Evolutionary conservation across 2,113 vertebrate species (phyloP), one percentile per base, ranked within the genome.

Genomic region (Neolamprologus hecqui): DNA sequence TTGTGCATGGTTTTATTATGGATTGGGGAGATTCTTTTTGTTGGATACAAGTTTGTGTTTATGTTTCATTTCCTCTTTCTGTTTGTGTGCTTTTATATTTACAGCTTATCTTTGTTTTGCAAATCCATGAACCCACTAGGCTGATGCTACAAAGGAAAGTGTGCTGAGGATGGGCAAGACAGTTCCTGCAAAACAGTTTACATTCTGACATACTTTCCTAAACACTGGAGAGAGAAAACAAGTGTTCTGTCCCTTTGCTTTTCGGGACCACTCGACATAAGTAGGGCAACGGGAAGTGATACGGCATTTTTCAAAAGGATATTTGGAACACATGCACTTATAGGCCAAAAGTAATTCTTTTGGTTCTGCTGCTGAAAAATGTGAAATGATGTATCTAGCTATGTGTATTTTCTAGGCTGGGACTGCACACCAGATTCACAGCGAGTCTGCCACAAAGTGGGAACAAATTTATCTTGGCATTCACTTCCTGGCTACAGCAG

Each of bases 381-480:
- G 51, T 85, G 84, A 90, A 90, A 81, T 70, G 57, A 87, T 86
- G 82, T 77, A 75, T 89, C 84, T 90, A 9, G 31, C 58, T 54
- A 85, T 85, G 84, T 86, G 84, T 84, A 63, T 89, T 92, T 91
- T 90, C 83, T 79, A 47, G 90, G 87, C 88, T 81, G 90, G 54
- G 57, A 86, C 82, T 57, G 60, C 33, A 84, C 54, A 70, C 84
- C 90, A 92, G 81, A 94, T 83, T 80, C 88, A 86, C 90, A 88
- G 88, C 57, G 37, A 81, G 85, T 58, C 33, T 54, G 15, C 31
- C 83, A 65, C 10, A 51, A 79, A 89, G 28, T 45, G 84, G 86
- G 83, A 91, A 86, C 86, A 90, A 83, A 92, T 94, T 84, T 79
- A 92, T 93, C 90, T 93, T 92, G 89, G 90, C 91, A 90, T 79